A percentile compares a stretch with the other conserved stretches of the same genome.
phyloP scores from a whole-genome alignment of 2,797 vertebrate genomes.

The Dromococcyx pavoninus region DNA sequence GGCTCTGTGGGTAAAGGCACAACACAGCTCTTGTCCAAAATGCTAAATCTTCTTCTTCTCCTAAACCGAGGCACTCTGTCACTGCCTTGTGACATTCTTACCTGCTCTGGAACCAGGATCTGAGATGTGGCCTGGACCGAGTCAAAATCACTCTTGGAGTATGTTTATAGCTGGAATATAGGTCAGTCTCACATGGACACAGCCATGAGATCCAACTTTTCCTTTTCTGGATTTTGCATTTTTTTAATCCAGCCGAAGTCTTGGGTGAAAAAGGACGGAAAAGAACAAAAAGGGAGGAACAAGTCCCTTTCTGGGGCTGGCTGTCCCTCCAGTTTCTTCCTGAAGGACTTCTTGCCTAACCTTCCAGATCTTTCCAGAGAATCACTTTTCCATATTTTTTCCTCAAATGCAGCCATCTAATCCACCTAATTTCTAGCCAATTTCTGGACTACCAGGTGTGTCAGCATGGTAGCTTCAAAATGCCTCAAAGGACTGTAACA shows the following conservation, averaged over 20 bases:
- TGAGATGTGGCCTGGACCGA: background rate
- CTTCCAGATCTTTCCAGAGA: background rate
- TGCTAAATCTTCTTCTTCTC: background rate
- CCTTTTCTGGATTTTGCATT: background rate
- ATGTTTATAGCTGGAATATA: background rate
- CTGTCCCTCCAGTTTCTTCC: background rate
- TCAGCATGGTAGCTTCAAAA: background rate
- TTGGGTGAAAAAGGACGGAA: background rate
- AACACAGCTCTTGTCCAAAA: background rate
- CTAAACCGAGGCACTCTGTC: rapidly evolving
- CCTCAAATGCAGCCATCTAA: background rate
- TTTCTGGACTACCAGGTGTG: background rate
- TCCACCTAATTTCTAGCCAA: too few species aligned
- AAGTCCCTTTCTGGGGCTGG: rapidly evolving
- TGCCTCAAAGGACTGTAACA: background rate
- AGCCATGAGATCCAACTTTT: background rate
- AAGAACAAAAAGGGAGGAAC: background rate
- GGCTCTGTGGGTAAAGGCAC: background rate
- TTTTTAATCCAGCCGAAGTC: too few species aligned
- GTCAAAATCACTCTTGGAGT: background rate
- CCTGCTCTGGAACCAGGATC: background rate
- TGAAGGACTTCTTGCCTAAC: background rate
- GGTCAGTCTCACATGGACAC: background rate
- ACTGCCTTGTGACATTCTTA: background rate
- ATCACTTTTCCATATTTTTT: background rate